Base-by-base conservation (phyloP, 2,888 invertebrate species). In the Folsomia manolachei region DNA sequence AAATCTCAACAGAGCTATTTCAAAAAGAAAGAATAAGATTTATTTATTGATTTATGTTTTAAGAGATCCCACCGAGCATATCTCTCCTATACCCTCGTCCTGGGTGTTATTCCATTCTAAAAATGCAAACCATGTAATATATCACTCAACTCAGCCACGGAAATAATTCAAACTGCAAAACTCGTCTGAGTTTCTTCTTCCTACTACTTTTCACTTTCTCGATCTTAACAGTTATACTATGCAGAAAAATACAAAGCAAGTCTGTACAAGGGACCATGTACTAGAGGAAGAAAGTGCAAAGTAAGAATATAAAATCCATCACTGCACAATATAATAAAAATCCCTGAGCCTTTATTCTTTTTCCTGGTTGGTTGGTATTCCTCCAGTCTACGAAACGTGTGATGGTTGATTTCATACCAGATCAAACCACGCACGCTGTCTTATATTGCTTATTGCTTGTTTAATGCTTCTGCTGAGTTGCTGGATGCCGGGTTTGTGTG, bases 1-100 rank as follows among this genome's bases (percentile, higher is more conserved):
- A 26, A 65, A 56, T 27, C 39, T 51, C 23, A 64, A 64, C 26
- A 71, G 69, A 64, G 19, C 24, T 62, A 23, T 24, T 24, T 21
- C 63, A n/a, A 25, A n/a, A n/a, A 63, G n/a, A 26, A 70, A 51
- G 69, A 72, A 71, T 9, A 73, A 77, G 74, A 77, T 75, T 75
- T 77, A 77, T 77, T 75, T 75, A 77, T 77, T 77, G 77, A 77
- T 77, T 77, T 75, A 75, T 77, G 77, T 74, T 61, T 71, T 68
- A 67, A 69, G 71, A 52, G 52, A 52, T 9, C 27, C 7, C 51
- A 51, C 9, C 18, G 18, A 11, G 51, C 18, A 11, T 51, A 18
- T 51, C 9, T 51, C n/a, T 56, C 19, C 11, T 56, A 7, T 56
- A 56, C 56, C 56, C 56, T 51, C 9, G 19, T 56, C 56, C 7